Percentiles rank a stretch among this genome's conserved stretches.
These are phyloP conservation scores for Dallia pectoralis DNA, from an alignment of 2,797 vertebrate genomes.

Conservation along the genomic window DNA sequence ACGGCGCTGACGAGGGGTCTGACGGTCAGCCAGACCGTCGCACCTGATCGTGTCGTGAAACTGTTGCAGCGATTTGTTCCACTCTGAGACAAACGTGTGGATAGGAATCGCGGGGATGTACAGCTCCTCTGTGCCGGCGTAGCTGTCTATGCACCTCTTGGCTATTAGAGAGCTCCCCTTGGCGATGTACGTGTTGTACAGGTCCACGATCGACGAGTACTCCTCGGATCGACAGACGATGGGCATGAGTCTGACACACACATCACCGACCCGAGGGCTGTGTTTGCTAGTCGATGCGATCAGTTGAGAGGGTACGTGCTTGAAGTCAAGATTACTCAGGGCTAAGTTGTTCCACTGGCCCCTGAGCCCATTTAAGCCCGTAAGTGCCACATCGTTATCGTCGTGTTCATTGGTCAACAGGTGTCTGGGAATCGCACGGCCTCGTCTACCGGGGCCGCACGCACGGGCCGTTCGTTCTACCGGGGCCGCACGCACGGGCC, in stretches of 20 bases:
- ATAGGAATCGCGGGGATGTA: background rate
- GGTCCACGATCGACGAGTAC: background rate
- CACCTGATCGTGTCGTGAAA: background rate
- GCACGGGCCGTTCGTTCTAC: too few relatives aligned
- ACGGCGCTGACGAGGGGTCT: background rate
- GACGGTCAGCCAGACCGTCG: too few relatives aligned
- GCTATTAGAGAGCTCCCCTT: constrained; percentile 7
- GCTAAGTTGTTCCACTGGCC: background rate
- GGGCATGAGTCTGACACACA: background rate
- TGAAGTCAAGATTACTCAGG: background rate
- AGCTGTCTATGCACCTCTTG: background rate
- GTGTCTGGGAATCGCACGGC: too few relatives aligned
- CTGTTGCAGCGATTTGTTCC: constrained; percentile 1
- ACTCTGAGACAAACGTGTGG: background rate
- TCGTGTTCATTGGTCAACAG: background rate
- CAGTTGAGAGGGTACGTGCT: background rate
- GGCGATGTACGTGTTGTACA: background rate
- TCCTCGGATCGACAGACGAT: background rate
- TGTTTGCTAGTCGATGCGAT: background rate
- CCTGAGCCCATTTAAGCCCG: background rate
- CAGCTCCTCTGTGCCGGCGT: background rate
- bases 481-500: too few relatives aligned
- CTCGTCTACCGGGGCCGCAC: too few relatives aligned
- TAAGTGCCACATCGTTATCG: background rate
- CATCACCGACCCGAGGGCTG: background rate